phyloP scores from a whole-genome alignment of 1,140 invertebrate species.

The Artemia franciscana region DNA sequence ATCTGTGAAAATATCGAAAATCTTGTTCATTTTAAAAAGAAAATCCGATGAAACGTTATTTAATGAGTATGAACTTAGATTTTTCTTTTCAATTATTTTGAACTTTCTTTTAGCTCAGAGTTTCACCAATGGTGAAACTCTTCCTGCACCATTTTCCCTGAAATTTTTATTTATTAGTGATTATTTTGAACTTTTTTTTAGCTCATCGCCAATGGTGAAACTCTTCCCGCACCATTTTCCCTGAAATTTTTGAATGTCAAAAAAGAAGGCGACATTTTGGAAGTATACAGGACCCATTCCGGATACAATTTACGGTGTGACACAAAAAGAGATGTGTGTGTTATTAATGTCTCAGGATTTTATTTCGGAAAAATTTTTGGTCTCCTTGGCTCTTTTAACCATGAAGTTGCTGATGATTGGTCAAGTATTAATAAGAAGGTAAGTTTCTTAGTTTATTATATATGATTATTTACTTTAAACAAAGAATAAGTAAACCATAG shows the following conservation, averaged over 20 bases:
- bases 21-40: no score
- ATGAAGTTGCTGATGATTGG: constrained; percentile 62
- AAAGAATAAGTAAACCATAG: not conserved
- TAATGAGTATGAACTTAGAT: no score
- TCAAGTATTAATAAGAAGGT: constrained; percentile 37
- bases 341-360: constrained; percentile 40
- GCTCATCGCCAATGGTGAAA: constrained; percentile 22
- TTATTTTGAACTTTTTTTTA: no score
- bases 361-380: constrained; percentile 61
- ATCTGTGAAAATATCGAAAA: no score
- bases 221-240: constrained; percentile 19
- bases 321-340: constrained; percentile 31
- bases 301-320: constrained; percentile 23
- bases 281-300: constrained; percentile 14
- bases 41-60: no score
- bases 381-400: constrained; percentile 63
- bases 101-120: no score
- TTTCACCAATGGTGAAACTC: constrained; percentile 20
- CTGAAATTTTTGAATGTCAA: constrained; percentile 4
- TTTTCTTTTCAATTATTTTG: no score
- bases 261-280: constrained; percentile 14
- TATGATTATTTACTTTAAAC: constrained; percentile 2
- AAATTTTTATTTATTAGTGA: constrained; percentile 3
- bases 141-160: constrained; percentile 18
- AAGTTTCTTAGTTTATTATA: constrained; percentile 13